Evolutionary conservation across 2,797 vertebrate species (phyloP), one percentile per base, ranked within the genome.

Genomic region (Sebastes matsubarae): DNA sequence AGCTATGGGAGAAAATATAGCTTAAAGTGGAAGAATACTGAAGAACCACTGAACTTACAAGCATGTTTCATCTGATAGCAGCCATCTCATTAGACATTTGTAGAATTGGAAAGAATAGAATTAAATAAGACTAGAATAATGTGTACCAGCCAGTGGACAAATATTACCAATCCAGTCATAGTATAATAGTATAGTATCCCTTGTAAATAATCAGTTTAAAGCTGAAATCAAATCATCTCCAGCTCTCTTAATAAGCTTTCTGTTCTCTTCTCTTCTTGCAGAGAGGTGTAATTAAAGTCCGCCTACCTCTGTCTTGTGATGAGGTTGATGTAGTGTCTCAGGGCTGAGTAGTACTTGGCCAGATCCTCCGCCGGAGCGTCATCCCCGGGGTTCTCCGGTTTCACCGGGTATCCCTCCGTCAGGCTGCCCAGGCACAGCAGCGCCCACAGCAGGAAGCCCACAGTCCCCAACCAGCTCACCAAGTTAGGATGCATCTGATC

Each of bases 311-410:
- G 98, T 95, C 98, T 95, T 88, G 98, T 99, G 94, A 99, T 99
- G 85, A 99, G 98, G 92, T 99, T 99, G 94, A 99, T 98, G 94
- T 99, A 99, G 94, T 99, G 98, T 94, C 98, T 97, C 95, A 99
- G 92, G 71, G 98, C 98, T 27, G 97, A 97, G 94, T 99, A 99
- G 93, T 99, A 99, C 96, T 97, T 98, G 95, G 97, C 98, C 95
- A 99, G 95, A 54, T 99, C 98, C 88, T 99, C 98, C 42, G 98
- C 97, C 1, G 98, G 97, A 0, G 98, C 98, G 57, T 98, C 97
- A 76, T 99, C 97, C 2, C 98, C 97, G 0, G 98, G 98, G 90
- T 97, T 98, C 94, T 98, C 96, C 1, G 98, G 98, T 94, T 98
- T 99, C 87, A 97, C 95, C 38, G 98, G 98, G 92, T 99, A 99